Conservation (phyloP, 2,888 invertebrate genomes). For the Gnatocerus cornutus region DNA sequence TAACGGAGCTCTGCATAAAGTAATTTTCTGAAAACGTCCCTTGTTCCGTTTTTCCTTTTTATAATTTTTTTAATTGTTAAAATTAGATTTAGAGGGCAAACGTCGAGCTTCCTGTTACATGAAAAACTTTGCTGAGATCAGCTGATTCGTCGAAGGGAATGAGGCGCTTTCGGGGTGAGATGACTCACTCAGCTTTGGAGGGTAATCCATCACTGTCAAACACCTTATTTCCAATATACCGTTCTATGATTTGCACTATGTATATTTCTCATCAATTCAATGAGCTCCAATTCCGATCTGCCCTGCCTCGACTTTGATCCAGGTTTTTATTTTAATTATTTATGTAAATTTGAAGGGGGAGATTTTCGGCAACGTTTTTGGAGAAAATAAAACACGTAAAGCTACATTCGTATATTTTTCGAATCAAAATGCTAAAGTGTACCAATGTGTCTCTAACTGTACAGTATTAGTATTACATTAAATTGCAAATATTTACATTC, state of each 20-base stretch:
- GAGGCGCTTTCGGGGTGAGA: constrained; percentile 60
- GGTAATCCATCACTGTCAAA: constrained; percentile 71
- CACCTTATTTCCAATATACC: constrained; percentile 70
- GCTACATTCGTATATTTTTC: constrained; percentile 67
- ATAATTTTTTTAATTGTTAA: no score
- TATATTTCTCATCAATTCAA: constrained; percentile 68
- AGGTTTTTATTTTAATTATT: constrained; percentile 23
- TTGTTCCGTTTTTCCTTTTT: no score
- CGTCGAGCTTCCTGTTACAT: neutral
- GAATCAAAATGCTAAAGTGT: constrained; percentile 68
- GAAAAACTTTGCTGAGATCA: constrained; percentile 53
- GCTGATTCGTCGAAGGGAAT: constrained; percentile 61
- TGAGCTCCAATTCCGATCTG: constrained; percentile 51
- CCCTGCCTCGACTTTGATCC: constrained; percentile 7
- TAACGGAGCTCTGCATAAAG: no score
- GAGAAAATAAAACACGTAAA: constrained; percentile 55
- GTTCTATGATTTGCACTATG: constrained; percentile 70
- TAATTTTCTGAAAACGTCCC: no score
- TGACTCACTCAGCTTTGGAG: constrained; percentile 68
- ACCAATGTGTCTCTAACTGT: constrained; percentile 69
- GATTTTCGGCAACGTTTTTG: no score
- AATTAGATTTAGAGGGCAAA: no score
- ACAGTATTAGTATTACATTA: constrained; percentile 67
- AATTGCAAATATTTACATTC: constrained; percentile 66
- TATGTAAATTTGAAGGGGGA: constrained; percentile 3